Evolutionary conservation across 2,888 invertebrate genomes (phyloP).

Genomic region (Kuschelorhynchus macadamiae): DNA sequence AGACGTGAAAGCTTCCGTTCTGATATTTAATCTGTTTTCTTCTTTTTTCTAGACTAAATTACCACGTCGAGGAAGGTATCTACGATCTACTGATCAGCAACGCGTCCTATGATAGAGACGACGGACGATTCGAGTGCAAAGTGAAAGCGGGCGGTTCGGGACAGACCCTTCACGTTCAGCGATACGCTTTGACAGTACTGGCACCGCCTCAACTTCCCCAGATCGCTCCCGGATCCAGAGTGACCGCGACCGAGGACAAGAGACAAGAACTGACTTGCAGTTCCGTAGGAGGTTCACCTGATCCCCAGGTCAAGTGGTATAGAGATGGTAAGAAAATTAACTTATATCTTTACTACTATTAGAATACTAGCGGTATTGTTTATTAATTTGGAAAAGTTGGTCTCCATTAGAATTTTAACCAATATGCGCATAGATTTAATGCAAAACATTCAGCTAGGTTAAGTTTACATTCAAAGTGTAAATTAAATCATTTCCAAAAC

Average conservation of each 20-base stretch:
- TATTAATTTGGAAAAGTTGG: too few relatives aligned
- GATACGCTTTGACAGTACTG: conserved; percentile 87
- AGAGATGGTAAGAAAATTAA: conserved; percentile 75
- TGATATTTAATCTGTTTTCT: too few relatives aligned
- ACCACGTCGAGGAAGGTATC: conserved; percentile 83
- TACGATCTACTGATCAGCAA: conserved; percentile 92
- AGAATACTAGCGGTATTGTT: too few relatives aligned
- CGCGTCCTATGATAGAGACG: conserved; percentile 91
- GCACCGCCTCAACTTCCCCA: conserved; percentile 86
- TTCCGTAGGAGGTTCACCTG: conserved; percentile 91
- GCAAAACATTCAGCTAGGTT: too few relatives aligned
- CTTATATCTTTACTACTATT: too few relatives aligned
- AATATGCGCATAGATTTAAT: too few relatives aligned
- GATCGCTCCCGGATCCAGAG: conserved; percentile 82
- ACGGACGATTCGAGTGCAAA: conserved; percentile 92
- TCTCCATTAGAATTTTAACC: too few relatives aligned
- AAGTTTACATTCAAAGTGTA: too few relatives aligned
- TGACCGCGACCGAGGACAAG: conserved; percentile 86
- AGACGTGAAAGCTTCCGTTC: too few relatives aligned
- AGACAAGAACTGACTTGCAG: conserved; percentile 84
- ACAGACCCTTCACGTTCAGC: conserved; percentile 86
- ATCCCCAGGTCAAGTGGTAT: conserved; percentile 90
- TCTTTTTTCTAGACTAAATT: conserved; percentile 77
- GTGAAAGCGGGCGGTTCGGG: conserved; percentile 88
- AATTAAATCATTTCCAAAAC: too few relatives aligned